These are phyloP conservation scores for Pyrochroa serraticornis DNA, from an alignment of 2,888 invertebrate species.

Conservation along the genomic window DNA sequence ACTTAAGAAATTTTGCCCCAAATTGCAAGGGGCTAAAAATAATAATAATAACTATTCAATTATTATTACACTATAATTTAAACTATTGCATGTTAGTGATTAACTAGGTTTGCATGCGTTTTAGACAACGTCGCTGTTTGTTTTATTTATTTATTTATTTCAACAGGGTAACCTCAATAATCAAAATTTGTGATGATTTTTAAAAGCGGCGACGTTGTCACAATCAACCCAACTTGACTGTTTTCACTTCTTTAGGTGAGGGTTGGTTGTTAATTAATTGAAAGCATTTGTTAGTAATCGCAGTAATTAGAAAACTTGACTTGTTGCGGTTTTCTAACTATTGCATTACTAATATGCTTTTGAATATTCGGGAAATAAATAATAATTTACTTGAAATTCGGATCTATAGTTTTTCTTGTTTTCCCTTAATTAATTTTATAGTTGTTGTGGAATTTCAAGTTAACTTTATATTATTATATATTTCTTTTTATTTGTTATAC, in stretches of 20 bases:
- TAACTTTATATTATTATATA: slow-evolving; percentile 1
- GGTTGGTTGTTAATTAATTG: slow-evolving; percentile 15
- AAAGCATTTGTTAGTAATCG: slow-evolving; percentile 7
- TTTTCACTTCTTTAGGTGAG: slow-evolving; percentile 1
- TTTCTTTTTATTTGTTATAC: slow-evolving; percentile 20
- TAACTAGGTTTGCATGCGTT: slow-evolving; percentile 33
- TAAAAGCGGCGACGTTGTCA: slow-evolving; percentile 19
- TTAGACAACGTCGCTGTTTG: slow-evolving; percentile 21
- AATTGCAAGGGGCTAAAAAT: neutral
- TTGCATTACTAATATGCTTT: slow-evolving; percentile 12
- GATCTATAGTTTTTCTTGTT: slow-evolving; percentile 1
- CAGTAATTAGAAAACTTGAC: neutral
- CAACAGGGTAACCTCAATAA: too few species aligned
- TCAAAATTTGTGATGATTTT: slow-evolving; percentile 2
- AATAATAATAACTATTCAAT: slow-evolving; percentile 4
- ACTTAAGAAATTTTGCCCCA: neutral
- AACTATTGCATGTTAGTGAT: slow-evolving; percentile 38
- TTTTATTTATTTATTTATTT: slow-evolving; percentile 16
- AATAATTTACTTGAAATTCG: slow-evolving; percentile 8
- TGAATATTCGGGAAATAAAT: slow-evolving; percentile 5
- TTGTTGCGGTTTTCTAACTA: neutral
- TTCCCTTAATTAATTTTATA: neutral
- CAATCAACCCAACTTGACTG: slow-evolving; percentile 7
- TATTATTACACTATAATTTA: slow-evolving; percentile 15
- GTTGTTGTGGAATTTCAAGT: slow-evolving; percentile 6